Evolutionary conservation across 2,888 invertebrate genomes (phyloP).

Genomic region (Ornithoptera alexandrae): DNA sequence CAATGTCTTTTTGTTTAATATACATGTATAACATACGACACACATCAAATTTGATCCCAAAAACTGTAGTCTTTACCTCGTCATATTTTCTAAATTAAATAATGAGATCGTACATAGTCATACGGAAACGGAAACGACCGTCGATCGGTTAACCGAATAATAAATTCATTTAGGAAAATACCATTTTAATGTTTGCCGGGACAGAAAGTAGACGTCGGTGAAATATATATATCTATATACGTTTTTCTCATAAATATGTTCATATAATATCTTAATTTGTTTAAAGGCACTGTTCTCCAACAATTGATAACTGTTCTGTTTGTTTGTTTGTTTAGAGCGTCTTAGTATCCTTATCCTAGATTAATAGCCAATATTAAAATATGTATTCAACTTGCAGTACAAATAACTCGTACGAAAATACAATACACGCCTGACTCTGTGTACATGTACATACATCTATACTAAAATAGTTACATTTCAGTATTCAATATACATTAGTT

Average conservation of each 20-base stretch:
- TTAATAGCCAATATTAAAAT: conserved; percentile 78
- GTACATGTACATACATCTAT: conserved; percentile 64
- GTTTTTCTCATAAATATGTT: conserved; percentile 61
- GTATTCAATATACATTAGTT: conserved; percentile 67
- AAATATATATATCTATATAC: conserved; percentile 37
- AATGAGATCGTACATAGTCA: conserved; percentile 78
- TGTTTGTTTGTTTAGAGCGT: conserved; percentile 61
- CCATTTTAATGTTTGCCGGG: conserved; percentile 16
- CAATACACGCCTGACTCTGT: conserved; percentile 76
- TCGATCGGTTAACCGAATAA: background rate
- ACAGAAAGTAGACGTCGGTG: conserved; percentile 28
- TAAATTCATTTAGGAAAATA: conserved; percentile 1
- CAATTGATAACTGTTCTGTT: conserved; percentile 65
- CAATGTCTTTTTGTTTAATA: conserved; percentile 67
- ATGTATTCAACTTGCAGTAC: conserved; percentile 62
- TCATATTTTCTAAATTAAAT: conserved; percentile 77
- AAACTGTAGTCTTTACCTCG: conserved; percentile 79
- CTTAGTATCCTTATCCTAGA: conserved; percentile 66
- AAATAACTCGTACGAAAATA: conserved; percentile 77
- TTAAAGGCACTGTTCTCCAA: conserved; percentile 75
- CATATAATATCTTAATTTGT: conserved; percentile 58
- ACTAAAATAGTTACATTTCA: conserved; percentile 69
- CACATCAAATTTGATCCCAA: conserved; percentile 79
- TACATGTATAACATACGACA: conserved; percentile 69
- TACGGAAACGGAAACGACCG: conserved; percentile 39